Percentiles rank a stretch among this genome's conserved stretches.
Conservation (phyloP, 1,140 invertebrate genomes). For the Musca vetustissima region DNA sequence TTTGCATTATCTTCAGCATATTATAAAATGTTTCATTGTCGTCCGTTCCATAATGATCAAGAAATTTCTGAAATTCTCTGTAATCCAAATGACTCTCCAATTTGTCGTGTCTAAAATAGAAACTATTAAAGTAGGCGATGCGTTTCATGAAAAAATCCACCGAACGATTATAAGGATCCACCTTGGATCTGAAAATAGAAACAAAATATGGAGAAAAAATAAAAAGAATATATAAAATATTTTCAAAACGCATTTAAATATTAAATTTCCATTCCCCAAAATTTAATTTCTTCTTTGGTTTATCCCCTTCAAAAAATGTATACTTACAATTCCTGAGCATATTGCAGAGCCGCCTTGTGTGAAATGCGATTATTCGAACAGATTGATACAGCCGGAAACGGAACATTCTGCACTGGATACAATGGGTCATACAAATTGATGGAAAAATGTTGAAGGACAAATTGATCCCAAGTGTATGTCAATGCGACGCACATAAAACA, state of each 20-base stretch:
- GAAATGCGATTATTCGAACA: conserved; percentile 64
- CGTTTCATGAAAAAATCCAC: conserved; percentile 34
- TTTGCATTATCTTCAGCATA: conserved; percentile 30
- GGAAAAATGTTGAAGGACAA: conserved; percentile 59
- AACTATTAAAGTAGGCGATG: conserved; percentile 32
- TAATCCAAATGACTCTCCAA: conserved; percentile 30
- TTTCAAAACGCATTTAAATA: too few species aligned
- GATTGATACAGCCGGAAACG: conserved; percentile 62
- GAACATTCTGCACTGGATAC: conserved; percentile 59
- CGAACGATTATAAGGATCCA: conserved; percentile 35
- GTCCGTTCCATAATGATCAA: conserved; percentile 38
- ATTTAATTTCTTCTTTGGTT: too few species aligned
- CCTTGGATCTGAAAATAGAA: conserved; percentile 36
- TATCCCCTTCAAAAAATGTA: too few species aligned
- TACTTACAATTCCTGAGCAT: conserved; percentile 58
- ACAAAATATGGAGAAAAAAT: too few species aligned
- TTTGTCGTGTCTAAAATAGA: conserved; percentile 33
- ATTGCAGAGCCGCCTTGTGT: conserved; percentile 52
- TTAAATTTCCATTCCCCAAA: too few species aligned
- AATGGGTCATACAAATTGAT: conserved; percentile 61
- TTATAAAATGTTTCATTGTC: conserved; percentile 45
- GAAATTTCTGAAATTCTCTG: conserved; percentile 39
- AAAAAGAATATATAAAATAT: not conserved
- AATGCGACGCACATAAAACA: conserved; percentile 57
- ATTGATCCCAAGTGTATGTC: conserved; percentile 58